Base-by-base conservation (phyloP, 2,797 vertebrate genomes). In the Ceyx erithaca region DNA sequence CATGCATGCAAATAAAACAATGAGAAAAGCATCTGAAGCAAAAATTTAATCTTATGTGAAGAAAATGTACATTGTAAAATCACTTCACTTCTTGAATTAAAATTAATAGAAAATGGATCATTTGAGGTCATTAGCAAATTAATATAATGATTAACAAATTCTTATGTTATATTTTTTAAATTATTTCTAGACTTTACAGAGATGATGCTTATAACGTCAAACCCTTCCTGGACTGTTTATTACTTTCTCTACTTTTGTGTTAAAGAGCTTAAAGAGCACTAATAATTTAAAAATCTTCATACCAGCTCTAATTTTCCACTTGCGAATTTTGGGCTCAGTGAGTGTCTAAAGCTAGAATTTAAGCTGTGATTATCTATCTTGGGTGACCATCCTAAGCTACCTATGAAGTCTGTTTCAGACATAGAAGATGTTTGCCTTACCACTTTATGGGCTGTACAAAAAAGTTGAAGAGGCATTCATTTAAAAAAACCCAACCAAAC, bases 31-130 rank as follows among this genome's bases (percentile, higher is more conserved):
- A 66, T 9, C 4, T 18, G 33, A 84, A 67, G 18, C 26, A 83
- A 91, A 87, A 84, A 6, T 14, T 31, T 28, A 30, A 11, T 14
- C 58, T 69, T 45, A 40, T 5, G 25, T 31, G 37, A 62, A 72
- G 18, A 67, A 85, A 66, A 85, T 63, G 80, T 10, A 43, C 22
- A n/a, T 13, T 48, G 40, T 43, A 67, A 92, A 91, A 78, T 80
- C 8, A 49, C 7, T 55, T 18, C 14, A 18, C 6, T 85, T 23
- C 20, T 62, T 66, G 48, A 83, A 61, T 59, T 78, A 58, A 22
- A 78, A 57, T 9, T 68, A 59, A 43, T 28, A 5, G 1, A 46
- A 63, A 83, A 73, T 5, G 1, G 40, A 71, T 30, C 9, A 28
- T 26, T 80, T 88, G 30, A 64, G 75, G 22, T 63, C 33, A 70